Percentiles rank a stretch among this genome's conserved stretches.
Evolutionary conservation across 92 coral and sea anemone species (phyloP).

Genomic region (Siderastrea radians): DNA sequence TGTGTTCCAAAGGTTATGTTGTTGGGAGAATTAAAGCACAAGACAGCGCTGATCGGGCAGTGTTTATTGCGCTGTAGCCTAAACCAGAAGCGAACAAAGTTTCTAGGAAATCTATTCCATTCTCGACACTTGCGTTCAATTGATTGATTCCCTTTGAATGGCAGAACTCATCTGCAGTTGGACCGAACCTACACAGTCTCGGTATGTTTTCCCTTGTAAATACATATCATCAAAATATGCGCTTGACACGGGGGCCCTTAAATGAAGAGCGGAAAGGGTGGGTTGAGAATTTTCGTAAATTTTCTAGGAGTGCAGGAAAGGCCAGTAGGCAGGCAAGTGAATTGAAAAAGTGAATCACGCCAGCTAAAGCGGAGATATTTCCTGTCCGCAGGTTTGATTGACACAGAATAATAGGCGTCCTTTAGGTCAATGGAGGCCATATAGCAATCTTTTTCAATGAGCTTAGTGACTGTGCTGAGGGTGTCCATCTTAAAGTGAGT

Average conservation of each 20-base stretch:
- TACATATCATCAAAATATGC: too few species aligned
- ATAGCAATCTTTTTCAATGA: slow-evolving; percentile 32
- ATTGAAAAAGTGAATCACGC: slow-evolving; percentile 26
- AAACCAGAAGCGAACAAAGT: slow-evolving; percentile 12
- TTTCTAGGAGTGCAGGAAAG: slow-evolving; percentile 50
- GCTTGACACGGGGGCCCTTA: too few species aligned
- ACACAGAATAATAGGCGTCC: slow-evolving; percentile 26
- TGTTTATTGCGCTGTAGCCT: slow-evolving; percentile 14
- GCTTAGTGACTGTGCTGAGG: slow-evolving; percentile 13
- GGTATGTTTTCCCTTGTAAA: too few species aligned
- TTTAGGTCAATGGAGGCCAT: slow-evolving; percentile 34
- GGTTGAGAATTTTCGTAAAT: slow-evolving; percentile 48
- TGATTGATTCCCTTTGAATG: slow-evolving; percentile 28
- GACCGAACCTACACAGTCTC: too few species aligned
- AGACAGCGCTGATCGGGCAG: slow-evolving; percentile 18
- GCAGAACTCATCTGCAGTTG: too few species aligned
- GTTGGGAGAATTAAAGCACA: slow-evolving; percentile 17
- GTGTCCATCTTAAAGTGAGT: slow-evolving; percentile 38
- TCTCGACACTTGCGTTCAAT: slow-evolving; percentile 25
- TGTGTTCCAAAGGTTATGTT: slow-evolving; percentile 50
- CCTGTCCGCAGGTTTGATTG: background rate
- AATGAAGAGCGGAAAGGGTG: too few species aligned
- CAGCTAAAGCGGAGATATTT: slow-evolving; percentile 43
- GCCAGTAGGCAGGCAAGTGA: slow-evolving; percentile 54
- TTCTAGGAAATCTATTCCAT: slow-evolving; percentile 9